Percentiles rank a stretch among this genome's conserved stretches.
These are phyloP conservation scores for Ganaspis brasiliensis DNA, from an alignment of 2,888 invertebrate species.

Conservation along the genomic window DNA sequence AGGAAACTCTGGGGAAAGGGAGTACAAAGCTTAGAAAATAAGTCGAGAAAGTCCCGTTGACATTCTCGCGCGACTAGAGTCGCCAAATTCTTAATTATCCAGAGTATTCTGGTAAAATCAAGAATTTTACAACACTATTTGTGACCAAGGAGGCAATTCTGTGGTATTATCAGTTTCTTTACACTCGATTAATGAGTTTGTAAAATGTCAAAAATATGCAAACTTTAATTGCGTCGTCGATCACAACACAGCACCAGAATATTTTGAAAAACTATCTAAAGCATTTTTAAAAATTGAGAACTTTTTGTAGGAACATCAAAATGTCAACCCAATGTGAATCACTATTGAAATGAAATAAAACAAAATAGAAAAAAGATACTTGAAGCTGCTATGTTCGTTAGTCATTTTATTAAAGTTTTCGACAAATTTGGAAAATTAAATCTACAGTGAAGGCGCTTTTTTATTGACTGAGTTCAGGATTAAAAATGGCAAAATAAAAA, in stretches of 20 bases:
- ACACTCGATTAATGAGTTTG: slow-evolving; percentile 8
- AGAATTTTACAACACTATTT: slow-evolving; percentile 40
- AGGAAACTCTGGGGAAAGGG: neutral
- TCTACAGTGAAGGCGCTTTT: too few species aligned
- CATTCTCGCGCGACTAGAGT: slow-evolving; percentile 10
- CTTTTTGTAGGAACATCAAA: slow-evolving; percentile 5
- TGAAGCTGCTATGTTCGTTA: neutral
- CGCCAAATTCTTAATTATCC: slow-evolving; percentile 27
- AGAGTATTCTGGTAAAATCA: neutral
- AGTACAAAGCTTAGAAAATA: slow-evolving; percentile 16
- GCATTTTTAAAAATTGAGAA: neutral
- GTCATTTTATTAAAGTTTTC: neutral
- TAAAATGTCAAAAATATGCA: slow-evolving; percentile 20
- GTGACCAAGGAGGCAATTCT: slow-evolving; percentile 16
- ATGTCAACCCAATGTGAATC: slow-evolving; percentile 16
- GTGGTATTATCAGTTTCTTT: neutral
- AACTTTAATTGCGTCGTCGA: neutral
- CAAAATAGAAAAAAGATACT: slow-evolving; percentile 10
- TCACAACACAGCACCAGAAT: slow-evolving; percentile 26
- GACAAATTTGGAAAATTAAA: too few species aligned
- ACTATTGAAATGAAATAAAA: too few species aligned
- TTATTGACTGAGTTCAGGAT: too few species aligned
- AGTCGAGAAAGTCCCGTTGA: slow-evolving; percentile 17
- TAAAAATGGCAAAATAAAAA: too few species aligned
- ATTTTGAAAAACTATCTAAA: slow-evolving; percentile 29